These are phyloP conservation scores for Leptobrachium ailaonicum DNA, from an alignment of 2,113 vertebrate species.

Conservation along the genomic window DNA sequence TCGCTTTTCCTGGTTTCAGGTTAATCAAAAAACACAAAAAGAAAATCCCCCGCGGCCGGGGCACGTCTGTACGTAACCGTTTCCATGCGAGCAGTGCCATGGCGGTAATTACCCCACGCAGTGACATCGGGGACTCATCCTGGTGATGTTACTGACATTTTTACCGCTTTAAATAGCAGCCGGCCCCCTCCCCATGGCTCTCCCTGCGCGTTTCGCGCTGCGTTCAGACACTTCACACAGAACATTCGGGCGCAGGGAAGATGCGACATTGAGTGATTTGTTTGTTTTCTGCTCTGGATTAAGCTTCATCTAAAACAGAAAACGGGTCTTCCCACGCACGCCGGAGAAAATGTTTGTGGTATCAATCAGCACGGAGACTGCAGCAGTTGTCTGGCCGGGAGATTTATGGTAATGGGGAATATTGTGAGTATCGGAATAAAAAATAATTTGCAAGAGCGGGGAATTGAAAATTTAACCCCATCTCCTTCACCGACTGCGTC, in stretches of 20 bases:
- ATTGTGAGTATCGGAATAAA: not conserved
- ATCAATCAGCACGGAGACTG: slow-evolving; percentile 56
- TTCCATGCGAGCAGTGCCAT: no score
- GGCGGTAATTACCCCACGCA: no score
- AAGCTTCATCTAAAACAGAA: slow-evolving; percentile 50
- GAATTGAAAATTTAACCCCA: not conserved
- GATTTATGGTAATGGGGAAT: slow-evolving; percentile 2
- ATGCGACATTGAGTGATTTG: slow-evolving; percentile 33
- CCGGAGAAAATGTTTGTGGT: slow-evolving; percentile 42
- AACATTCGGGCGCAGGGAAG: slow-evolving; percentile 28
- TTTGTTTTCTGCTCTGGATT: slow-evolving; percentile 43
- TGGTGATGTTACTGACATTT: no score
- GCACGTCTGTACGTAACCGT: no score
- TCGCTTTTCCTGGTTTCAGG: no score
- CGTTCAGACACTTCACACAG: slow-evolving; percentile 31
- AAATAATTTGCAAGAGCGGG: not conserved
- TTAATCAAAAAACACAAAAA: no score
- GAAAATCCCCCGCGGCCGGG: no score
- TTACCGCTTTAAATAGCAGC: no score
- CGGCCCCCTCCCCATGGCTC: no score
- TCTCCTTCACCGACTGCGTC: not conserved
- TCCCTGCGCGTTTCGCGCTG: no score
- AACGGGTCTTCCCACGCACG: slow-evolving; percentile 50
- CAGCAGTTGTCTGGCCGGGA: slow-evolving; percentile 56
- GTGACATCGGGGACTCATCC: no score